Evolutionary conservation across 64 coral and sea anemone species (phyloP), one percentile per base, ranked within the genome.

Genomic region (Montipora cactus): DNA sequence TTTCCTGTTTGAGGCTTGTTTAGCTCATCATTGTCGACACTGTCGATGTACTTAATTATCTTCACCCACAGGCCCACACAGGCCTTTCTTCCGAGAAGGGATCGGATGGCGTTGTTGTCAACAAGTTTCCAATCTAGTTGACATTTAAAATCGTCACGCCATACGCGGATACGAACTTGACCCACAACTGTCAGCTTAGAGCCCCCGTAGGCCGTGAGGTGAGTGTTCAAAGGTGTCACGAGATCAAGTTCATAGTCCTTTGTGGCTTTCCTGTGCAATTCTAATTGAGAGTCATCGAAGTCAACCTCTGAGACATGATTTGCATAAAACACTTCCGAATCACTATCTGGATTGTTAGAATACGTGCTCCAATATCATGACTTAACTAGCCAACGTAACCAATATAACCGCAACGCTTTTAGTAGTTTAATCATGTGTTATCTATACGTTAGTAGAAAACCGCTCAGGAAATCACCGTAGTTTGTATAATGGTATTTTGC

Each of bases 21-120:
- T 58, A 77, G 72, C 44, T 85, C 10, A 77, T 92, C 81, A 92
- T 85, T 92, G 81, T 92, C 90, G 10, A 22, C 28, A 37, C 28
- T 37, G 28, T 37, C 28, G 28, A 37, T 59, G 90, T 77, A 86
- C 80, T 86, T 15, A 5, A 92, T 84, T 44, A 92, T 61, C 3
- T 84, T 86, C 90, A 92, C 85, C 28, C 28, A 28, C 28, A 28
- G 28, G 16, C 78, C 90, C 44, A 74, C 25, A 78, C 78, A 83
- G 66, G 52, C 52, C 52, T 55, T 55, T 55, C 52, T 55, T 10
- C 52, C 52, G 52, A 55, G 52, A 0, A 55, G 52, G 52, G 52
- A 0, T 55, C 52, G 13, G 59, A 16, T 0, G 13, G 10, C 14
- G 13, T 64, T 64, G 59, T 15, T 64, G 59, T 64, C 59, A 64